Base-by-base conservation (phyloP, 2,113 vertebrate genomes). In the Clarias gariepinus region DNA sequence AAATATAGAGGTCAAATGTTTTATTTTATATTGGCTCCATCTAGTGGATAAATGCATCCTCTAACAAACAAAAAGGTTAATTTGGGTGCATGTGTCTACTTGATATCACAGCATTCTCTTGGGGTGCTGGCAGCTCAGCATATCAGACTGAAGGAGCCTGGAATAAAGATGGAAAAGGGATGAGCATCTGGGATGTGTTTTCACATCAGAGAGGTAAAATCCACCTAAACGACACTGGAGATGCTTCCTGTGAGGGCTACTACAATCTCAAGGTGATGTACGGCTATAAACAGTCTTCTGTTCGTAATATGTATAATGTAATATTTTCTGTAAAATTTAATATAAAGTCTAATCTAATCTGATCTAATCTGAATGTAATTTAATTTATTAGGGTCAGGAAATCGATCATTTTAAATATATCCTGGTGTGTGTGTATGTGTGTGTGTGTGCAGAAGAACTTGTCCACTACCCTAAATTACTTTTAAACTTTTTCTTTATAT, bases 61-160 rank as follows among this genome's bases (percentile, higher is more conserved):
- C 52, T 25, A 13, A 7, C 1, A 47, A 52, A 16, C 7, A 55
- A 79, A 30, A 79, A 55, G 3, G 5, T 1, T 60, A 25, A 81
- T 81, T 61, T 81, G 57, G 19, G 30, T 81, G 4, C 57, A 61
- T 86, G 21, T 64, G 41, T 84, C 6, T 66, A 16, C 47, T 57
- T 55, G 15, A 47, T 61, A 28, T 79, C 53, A 83, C 80, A 98
- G 97, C 94, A 30, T 98, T 99, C 91, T 94, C 95, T 12, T 98
- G 97, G 97, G 97, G 96, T 0, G 95, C 94, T 8, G 97, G 97
- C 79, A 97, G 96, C 36, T 98, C 97, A 0, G 97, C 97, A 10
- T 98, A 97, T 90, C 97, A 97, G 93, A 97, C 96, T 0, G 97
- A 98, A 89, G 97, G 97, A 1, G 96, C 96, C 4, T 98, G 97